phyloP scores from a whole-genome alignment of 2,113 vertebrate species.

The Empidonax alnorum region DNA sequence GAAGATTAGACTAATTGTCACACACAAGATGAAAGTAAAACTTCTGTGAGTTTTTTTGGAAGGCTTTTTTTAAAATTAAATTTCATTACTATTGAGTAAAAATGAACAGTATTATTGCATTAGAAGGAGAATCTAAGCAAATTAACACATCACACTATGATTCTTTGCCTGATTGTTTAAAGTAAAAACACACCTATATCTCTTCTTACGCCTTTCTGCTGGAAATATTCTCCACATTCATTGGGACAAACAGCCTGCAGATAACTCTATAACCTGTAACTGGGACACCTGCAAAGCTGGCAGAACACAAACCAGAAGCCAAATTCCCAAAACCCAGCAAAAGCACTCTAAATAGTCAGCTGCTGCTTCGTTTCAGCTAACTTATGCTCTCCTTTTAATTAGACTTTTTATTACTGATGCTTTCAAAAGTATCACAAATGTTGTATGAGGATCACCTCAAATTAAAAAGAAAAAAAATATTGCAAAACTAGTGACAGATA shows the following conservation, averaged over 20 bases:
- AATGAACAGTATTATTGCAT: not conserved
- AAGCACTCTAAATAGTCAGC: not conserved
- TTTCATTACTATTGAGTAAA: not conserved
- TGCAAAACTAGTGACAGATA: not conserved
- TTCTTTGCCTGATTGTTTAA: not conserved
- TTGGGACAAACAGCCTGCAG: not conserved
- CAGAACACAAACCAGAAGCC: not conserved
- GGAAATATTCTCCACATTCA: not conserved
- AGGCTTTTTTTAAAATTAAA: not conserved
- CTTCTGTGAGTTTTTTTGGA: not conserved
- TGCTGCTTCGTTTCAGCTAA: not conserved
- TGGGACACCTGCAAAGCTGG: not conserved
- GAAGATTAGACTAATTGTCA: not conserved
- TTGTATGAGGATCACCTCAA: fast-evolving
- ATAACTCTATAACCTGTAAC: not conserved
- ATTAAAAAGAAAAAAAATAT: not conserved
- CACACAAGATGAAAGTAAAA: not conserved
- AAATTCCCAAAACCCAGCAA: not conserved
- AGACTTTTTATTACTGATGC: not conserved
- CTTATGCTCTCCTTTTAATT: not conserved
- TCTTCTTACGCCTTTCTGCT: not conserved
- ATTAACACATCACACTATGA: not conserved
- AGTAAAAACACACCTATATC: not conserved
- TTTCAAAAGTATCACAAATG: not conserved
- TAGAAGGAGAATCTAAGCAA: not conserved